These are phyloP conservation scores for Sebastes kiyomatsui DNA, from an alignment of 2,797 vertebrate species.

Conservation along the genomic window DNA sequence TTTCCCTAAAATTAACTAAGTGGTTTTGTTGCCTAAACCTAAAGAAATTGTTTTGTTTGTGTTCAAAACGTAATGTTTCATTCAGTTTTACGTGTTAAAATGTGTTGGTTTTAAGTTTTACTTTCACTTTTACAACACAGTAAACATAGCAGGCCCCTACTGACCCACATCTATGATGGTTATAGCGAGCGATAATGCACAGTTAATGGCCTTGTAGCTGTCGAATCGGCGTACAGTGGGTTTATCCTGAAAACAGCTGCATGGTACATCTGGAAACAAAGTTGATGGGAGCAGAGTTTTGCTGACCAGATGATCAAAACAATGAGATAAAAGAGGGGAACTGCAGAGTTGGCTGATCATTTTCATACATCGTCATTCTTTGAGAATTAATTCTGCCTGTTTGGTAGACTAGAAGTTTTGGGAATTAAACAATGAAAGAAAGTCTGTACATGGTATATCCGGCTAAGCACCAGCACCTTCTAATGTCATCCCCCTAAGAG, in stretches of 20 bases:
- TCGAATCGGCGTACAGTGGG: not conserved
- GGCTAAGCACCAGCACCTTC: conserved; percentile 1
- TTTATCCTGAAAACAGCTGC: not conserved
- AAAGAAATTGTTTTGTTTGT: no score
- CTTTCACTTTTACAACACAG: no score
- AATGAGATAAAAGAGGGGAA: not conserved
- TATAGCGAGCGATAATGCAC: no score
- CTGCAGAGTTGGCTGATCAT: not conserved
- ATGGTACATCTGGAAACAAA: not conserved
- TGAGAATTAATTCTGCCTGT: not conserved
- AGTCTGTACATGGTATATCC: not conserved
- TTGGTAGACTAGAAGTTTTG: not conserved
- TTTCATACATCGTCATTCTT: not conserved
- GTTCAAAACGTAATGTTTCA: no score
- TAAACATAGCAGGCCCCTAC: no score
- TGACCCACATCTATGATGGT: no score
- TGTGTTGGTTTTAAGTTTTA: no score
- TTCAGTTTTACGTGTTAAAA: no score
- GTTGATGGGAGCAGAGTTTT: not conserved
- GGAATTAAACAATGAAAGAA: conserved; percentile 5
- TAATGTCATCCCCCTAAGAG: conserved; percentile 41
- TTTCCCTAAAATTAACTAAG: no score
- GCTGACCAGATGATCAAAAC: not conserved
- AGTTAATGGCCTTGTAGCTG: no score
- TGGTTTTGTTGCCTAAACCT: no score